phyloP scores from a whole-genome alignment of 2,888 invertebrate species.

The Lordiphosa andalusiaca region DNA sequence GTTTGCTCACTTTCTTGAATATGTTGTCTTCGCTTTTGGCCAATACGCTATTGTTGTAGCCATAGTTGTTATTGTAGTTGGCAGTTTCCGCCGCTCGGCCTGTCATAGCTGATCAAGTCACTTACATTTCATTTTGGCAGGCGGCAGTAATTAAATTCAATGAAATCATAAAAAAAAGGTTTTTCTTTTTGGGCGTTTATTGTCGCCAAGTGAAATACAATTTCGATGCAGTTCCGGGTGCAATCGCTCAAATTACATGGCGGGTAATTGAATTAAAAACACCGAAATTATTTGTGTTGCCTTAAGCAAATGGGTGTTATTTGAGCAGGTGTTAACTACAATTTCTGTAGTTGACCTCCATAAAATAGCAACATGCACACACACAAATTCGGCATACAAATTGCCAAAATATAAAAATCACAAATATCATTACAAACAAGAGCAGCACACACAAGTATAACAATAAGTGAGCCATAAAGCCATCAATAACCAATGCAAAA shows the following conservation, averaged over 20 bases:
- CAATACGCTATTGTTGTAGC: slow-evolving; percentile 33
- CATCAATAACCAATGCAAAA: slow-evolving; percentile 42
- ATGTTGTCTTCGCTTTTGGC: slow-evolving; percentile 38
- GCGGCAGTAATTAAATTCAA: slow-evolving; percentile 16
- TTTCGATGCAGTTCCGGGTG: background rate
- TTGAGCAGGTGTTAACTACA: slow-evolving; percentile 22
- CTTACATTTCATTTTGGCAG: slow-evolving; percentile 14
- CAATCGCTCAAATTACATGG: no score
- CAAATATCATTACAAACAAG: slow-evolving; percentile 28
- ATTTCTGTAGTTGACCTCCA: slow-evolving; percentile 29
- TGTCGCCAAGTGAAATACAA: background rate
- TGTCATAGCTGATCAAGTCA: slow-evolving; percentile 25
- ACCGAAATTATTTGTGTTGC: slow-evolving; percentile 5
- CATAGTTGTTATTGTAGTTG: slow-evolving; percentile 12
- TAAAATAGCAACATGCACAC: slow-evolving; percentile 40
- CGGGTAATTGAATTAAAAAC: background rate
- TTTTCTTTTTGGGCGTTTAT: background rate
- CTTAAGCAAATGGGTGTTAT: slow-evolving; percentile 18
- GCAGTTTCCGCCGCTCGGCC: slow-evolving; percentile 47
- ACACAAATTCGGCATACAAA: slow-evolving; percentile 35
- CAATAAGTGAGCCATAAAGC: slow-evolving; percentile 32
- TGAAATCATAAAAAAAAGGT: slow-evolving; percentile 11
- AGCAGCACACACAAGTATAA: slow-evolving; percentile 29
- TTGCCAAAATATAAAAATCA: slow-evolving; percentile 24
- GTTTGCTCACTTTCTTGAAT: slow-evolving; percentile 47